Base-by-base conservation (phyloP, 2,113 vertebrate species). In the Steatornis caripensis region DNA sequence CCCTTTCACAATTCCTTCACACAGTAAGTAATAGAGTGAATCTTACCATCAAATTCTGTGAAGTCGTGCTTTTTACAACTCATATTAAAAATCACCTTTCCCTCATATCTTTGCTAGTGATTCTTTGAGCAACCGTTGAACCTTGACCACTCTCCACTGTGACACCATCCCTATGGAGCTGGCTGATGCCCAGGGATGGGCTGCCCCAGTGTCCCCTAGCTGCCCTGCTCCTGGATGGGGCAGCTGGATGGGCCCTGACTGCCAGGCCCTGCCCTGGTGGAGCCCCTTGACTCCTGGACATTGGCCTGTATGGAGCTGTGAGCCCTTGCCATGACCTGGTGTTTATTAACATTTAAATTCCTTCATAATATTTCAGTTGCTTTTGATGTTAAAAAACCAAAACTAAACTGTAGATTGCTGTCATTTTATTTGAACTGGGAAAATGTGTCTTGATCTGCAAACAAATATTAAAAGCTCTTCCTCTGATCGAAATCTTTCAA, bases 161-260 rank as follows among this genome's bases (percentile, higher is more conserved):
- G n/a, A n/a, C n/a, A n/a, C 26, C 23, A 24, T 17, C 8, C 9
- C 32, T 13, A 34, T 6, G 32, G 36, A 68, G 5, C 23, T 39
- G 9, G 3, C 57, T 7, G 0, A 4, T 45, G 14, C 12, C 3
- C 0, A 1, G 26, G 17, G 15, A 6, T 78, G 39, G 9, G 39
- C 4, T 84, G 24, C 11, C 16, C 21, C 2, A 1, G 13, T 26
- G 17, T 1, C 24, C 5, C 15, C 12, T 1, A 1, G 26, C 20
- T 51, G 17, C 14, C 20, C 24, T 62, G 16, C 39, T 49, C 22
- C 43, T 13, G 12, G 6, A 5, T 37, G 7, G 23, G 23, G 3
- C 1, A 1, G 23, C 30, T 19, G 14, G 34, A 23, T 2, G 4
- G 45, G 21, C 11, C 8, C 54, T 27, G 46, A 20, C 9, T 26